Percentiles rank a stretch among this genome's conserved stretches.
Evolutionary conservation across 1,140 invertebrate species (phyloP).

Genomic region (Sycobia sp.): DNA sequence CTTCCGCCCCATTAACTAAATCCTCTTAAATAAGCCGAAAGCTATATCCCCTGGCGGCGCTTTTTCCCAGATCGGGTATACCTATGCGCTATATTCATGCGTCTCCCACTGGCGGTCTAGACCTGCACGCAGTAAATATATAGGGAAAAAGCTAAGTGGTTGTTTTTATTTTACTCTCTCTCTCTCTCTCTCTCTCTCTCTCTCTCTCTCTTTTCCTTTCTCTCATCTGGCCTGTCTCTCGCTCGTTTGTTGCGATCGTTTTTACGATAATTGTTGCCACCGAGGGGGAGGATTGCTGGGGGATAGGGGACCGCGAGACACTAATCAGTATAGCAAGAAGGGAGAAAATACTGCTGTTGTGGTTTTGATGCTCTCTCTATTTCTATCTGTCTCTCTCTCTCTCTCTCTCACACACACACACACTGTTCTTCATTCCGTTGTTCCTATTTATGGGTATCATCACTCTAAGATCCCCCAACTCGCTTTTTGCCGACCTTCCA

Average conservation of each 20-base stretch:
- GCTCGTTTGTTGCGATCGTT: constrained; percentile 14
- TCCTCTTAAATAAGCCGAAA: constrained; percentile 11
- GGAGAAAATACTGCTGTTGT: no score
- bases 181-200: no score
- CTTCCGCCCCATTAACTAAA: constrained; percentile 19
- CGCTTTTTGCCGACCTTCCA: constrained; percentile 5
- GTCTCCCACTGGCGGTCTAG: no score
- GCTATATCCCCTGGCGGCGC: background rate
- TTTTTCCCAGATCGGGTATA: no score
- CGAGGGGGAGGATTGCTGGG: constrained; percentile 9
- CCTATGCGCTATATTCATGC: no score
- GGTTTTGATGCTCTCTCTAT: no score
- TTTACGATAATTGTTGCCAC: constrained; percentile 36
- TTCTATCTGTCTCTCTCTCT: no score
- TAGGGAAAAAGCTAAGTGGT: constrained; percentile 9
- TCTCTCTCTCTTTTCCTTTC: constrained; percentile 9
- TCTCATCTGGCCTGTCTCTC: no score
- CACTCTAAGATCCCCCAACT: constrained; percentile 29
- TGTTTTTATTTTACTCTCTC: constrained; percentile 10
- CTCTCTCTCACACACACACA: no score
- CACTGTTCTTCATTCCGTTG: no score
- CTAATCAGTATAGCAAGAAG: constrained; percentile 36
- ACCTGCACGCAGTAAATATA: background rate
- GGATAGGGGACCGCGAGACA: constrained; percentile 34
- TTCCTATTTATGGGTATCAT: constrained; percentile 43